phyloP scores from a whole-genome alignment of 2,888 invertebrate genomes.

The Amphimallon solstitiale region DNA sequence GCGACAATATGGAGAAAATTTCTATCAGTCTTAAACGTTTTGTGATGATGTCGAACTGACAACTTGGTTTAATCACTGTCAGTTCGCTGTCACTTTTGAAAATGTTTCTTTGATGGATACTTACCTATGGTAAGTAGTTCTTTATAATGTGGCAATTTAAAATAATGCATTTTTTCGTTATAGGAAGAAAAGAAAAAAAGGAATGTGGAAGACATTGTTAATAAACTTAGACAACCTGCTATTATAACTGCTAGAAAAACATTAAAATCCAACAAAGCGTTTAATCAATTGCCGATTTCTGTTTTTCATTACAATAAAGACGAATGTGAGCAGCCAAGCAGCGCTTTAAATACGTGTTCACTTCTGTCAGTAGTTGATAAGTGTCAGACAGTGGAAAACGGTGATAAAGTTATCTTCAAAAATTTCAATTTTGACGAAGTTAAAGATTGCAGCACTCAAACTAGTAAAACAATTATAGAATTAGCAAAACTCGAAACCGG shows the following conservation, averaged over 20 bases:
- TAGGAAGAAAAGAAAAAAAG: slow-evolving; percentile 37
- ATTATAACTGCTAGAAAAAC: slow-evolving; percentile 33
- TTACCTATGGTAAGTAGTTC: slow-evolving; percentile 23
- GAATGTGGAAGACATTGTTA: slow-evolving; percentile 37
- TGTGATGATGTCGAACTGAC: slow-evolving; percentile 3
- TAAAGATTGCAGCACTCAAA: slow-evolving; percentile 64
- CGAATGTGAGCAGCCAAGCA: background rate
- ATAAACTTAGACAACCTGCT: slow-evolving; percentile 33
- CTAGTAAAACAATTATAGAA: slow-evolving; percentile 69
- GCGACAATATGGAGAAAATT: no score
- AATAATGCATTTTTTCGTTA: background rate
- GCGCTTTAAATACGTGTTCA: slow-evolving; percentile 19
- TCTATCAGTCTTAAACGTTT: background rate
- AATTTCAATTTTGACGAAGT: slow-evolving; percentile 38
- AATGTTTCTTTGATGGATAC: slow-evolving; percentile 27
- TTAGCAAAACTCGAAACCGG: slow-evolving; percentile 59
- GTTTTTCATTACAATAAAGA: slow-evolving; percentile 6
- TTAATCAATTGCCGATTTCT: slow-evolving; percentile 19
- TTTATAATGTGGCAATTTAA: background rate
- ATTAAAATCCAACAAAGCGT: slow-evolving; percentile 20
- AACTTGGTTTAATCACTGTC: slow-evolving; percentile 6
- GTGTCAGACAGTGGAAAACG: slow-evolving; percentile 25
- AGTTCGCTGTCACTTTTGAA: slow-evolving; percentile 15
- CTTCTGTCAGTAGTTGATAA: slow-evolving; percentile 34
- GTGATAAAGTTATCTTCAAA: slow-evolving; percentile 36